Percentiles rank a stretch among this genome's conserved stretches.
Conservation (phyloP, 2,113 vertebrate genomes). For the Pristiophorus japonicus region DNA sequence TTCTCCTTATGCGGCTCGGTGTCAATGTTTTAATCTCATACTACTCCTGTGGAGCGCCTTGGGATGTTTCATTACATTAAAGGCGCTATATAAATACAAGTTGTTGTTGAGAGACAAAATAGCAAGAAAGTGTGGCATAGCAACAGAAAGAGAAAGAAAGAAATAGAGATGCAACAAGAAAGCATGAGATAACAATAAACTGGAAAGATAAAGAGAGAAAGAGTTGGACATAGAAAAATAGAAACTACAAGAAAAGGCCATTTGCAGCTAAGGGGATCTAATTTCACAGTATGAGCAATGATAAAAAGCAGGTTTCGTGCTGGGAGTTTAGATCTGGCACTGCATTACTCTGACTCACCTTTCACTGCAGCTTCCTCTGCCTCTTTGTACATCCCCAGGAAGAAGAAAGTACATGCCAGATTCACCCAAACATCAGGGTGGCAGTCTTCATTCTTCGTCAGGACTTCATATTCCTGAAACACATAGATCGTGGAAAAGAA, state of each 20-base stretch:
- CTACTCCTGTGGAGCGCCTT: too few species aligned
- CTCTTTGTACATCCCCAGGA: constrained; percentile 88
- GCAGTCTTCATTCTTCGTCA: constrained; percentile 65
- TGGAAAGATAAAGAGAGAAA: background rate
- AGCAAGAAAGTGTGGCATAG: too few species aligned
- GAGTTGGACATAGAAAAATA: background rate
- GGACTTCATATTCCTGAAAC: constrained; percentile 76
- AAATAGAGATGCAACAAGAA: background rate
- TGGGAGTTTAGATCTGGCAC: background rate
- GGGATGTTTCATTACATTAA: too few species aligned
- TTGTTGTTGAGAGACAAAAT: background rate
- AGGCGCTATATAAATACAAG: too few species aligned
- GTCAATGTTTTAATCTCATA: too few species aligned
- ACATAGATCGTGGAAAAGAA: background rate
- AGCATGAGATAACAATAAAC: background rate
- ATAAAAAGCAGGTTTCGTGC: background rate
- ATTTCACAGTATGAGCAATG: background rate
- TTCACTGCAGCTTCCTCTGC: constrained; percentile 84
- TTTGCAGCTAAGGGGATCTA: background rate
- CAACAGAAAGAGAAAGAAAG: too few species aligned
- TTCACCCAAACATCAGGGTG: constrained; percentile 82
- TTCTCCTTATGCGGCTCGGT: too few species aligned
- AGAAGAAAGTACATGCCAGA: constrained; percentile 83
- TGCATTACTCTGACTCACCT: constrained; percentile 56
- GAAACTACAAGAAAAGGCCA: background rate